Conservation (phyloP, 2,113 vertebrate genomes). For the Sinocyclocheilus maitianheensis region DNA sequence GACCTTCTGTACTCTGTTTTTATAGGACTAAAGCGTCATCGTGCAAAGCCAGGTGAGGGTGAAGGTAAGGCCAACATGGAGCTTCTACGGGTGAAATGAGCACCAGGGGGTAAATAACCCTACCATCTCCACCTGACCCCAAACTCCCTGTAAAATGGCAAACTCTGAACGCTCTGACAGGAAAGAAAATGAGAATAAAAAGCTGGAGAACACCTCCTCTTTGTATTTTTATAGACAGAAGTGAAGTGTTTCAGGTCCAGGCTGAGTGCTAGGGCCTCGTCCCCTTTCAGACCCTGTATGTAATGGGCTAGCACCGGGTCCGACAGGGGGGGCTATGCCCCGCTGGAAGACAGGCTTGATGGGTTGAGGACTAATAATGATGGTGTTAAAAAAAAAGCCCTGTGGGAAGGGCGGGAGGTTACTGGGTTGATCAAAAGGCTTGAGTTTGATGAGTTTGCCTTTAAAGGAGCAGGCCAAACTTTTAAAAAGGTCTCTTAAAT, state of each 20-base stretch:
- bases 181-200: slow-evolving; percentile 64
- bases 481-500: slow-evolving; percentile 71
- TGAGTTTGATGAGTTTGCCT: slow-evolving; percentile 64
- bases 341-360: slow-evolving; percentile 60
- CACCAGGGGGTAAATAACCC: slow-evolving; percentile 68
- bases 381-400: slow-evolving; percentile 64
- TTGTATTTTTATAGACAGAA: slow-evolving; percentile 69
- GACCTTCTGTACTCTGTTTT: slow-evolving; percentile 61
- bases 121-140: slow-evolving; percentile 66
- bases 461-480: slow-evolving; percentile 58
- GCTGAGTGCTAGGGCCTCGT: slow-evolving; percentile 54
- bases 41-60: slow-evolving; percentile 67
- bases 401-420: slow-evolving; percentile 60
- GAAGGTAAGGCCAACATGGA: slow-evolving; percentile 66
- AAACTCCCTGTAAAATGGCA: slow-evolving; percentile 67
- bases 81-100: slow-evolving; percentile 63
- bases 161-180: slow-evolving; percentile 59
- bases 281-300: slow-evolving; percentile 62
- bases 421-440: slow-evolving; percentile 71
- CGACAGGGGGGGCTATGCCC: slow-evolving; percentile 63
- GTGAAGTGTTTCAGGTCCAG: slow-evolving; percentile 60
- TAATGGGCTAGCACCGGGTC: slow-evolving; percentile 63
- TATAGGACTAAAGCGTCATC: slow-evolving; percentile 58
- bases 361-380: slow-evolving; percentile 68
- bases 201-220: slow-evolving; percentile 52